Evolutionary conservation across 1,140 invertebrate species (phyloP), one percentile per base, ranked within the genome.

Genomic region (Potamilus streckersoni): DNA sequence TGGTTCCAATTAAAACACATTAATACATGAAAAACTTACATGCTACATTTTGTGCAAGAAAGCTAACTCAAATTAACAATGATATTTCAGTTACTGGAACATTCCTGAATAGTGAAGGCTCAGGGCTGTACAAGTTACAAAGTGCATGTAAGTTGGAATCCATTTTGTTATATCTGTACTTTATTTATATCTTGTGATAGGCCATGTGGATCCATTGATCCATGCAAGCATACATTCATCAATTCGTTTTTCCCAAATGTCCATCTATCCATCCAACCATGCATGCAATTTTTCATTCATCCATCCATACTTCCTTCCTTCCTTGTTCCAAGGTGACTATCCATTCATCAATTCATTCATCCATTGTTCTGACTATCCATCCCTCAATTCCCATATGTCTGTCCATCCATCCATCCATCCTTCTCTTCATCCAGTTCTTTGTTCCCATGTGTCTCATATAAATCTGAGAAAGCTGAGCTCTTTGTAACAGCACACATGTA

Each of bases 71-170:
- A n/a, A 71, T 56, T 12, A 31, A 72, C 59, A 73, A 19, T 60
- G 38, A 55, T 56, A 79, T 89, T 89, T 55, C 87, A 96, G 95
- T 94, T 87, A 94, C 95, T 64, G 97, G 96, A 23, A 91, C 93
- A 74, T 98, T 98, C 89, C 88, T 98, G 19, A 96, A 98, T 88
- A 96, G 94, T 88, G 97, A 98, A 92, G 97, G 97, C 2, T 96
- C 96, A 20, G 97, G 95, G 2, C 89, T 99, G 0, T 98, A 96
- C 90, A 84, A 91, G 20, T 81, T 95, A 1, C 96, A 98, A 87
- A 97, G 96, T 86, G 91, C 94, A 58, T 93, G 90, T 91, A 86
- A 89, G 89, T 88, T 55, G 15, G 38, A 49, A 49, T 49, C 38
- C 38, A 49, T 49, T 49, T 49, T 49, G 38, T 49, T 49, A 49